Base-by-base conservation (phyloP, 2,888 invertebrate genomes). In the Entomobrya multifasciata region DNA sequence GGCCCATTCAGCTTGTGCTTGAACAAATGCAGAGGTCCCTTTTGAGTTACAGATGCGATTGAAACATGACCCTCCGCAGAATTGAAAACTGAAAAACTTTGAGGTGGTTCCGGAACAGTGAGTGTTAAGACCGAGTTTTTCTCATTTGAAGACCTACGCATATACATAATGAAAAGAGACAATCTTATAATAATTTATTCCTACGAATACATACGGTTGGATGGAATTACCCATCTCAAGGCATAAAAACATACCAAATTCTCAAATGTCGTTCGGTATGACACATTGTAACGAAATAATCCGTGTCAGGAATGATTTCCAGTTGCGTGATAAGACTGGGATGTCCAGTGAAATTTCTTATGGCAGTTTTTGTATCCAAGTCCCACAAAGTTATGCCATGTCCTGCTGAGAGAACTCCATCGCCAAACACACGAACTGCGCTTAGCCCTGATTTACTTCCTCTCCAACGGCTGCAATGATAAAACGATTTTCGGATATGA, bases 1-100 rank as follows among this genome's bases (percentile, higher is more conserved):
- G 92, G 95, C 94, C 96, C 96, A 93, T 96, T 97, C 49, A 96
- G 93, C 89, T 95, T 94, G 91, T 96, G 95, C 76, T 95, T 94
- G 92, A 96, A 98, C 81, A 96, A 93, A 92, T 97, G 96, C 52
- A 96, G 94, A 6, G 95, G 95, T 0, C 98, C 98, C 91, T 95
- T 96, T 90, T 95, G 94, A 0, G 96, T 96, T 0, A 95, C 94
- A 0, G 95, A 94, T 57, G 92, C 91, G 74, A 93, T 88, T n/a
- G 90, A 88, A 15, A 91, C 87, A 6, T 89, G 82, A 20, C 90
- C 91, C 60, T 87, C 84, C 15, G 89, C 85, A 11, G 89, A 86
- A 47, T 87, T 89, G 1, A 89, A 62, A 3, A 91, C 90, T 52
- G 91, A 89, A 67, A 92, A 90, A 22, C 86, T 85, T 15, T 88